Evolutionary conservation across 2,888 invertebrate genomes (phyloP).

Genomic region (Graphium colonna): DNA sequence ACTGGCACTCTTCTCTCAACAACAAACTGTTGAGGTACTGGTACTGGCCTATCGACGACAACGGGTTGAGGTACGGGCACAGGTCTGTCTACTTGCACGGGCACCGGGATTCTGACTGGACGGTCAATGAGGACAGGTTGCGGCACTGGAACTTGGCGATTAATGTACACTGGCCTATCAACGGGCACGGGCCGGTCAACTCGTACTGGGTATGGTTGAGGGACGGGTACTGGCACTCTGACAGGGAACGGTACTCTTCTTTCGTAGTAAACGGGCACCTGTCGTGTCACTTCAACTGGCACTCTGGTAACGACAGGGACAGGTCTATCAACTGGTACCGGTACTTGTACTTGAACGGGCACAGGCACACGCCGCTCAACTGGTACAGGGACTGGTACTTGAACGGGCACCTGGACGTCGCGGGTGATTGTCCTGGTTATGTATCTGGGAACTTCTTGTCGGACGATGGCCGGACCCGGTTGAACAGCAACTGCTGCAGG

Average conservation of each 20-base stretch:
- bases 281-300: slow-evolving; percentile 71
- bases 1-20: slow-evolving; percentile 46
- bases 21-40: slow-evolving; percentile 60
- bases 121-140: slow-evolving; percentile 79
- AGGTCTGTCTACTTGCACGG: slow-evolving; percentile 79
- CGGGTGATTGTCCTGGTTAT: slow-evolving; percentile 70
- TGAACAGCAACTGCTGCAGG: slow-evolving; percentile 26
- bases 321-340: slow-evolving; percentile 74
- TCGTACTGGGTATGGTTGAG: slow-evolving; percentile 80
- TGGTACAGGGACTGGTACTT: slow-evolving; percentile 44
- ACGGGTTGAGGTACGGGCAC: slow-evolving; percentile 50
- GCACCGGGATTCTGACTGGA: slow-evolving; percentile 80
- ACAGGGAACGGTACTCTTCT: slow-evolving; percentile 73
- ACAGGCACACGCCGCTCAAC: slow-evolving; percentile 70
- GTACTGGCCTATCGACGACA: slow-evolving; percentile 46
- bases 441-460: slow-evolving; percentile 68
- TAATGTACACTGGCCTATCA: slow-evolving; percentile 79
- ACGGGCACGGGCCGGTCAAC: slow-evolving; percentile 80
- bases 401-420: slow-evolving; percentile 61
- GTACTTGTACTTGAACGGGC: slow-evolving; percentile 74
- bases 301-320: slow-evolving; percentile 76
- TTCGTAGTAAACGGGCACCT: slow-evolving; percentile 72
- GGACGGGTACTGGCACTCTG: slow-evolving; percentile 74
- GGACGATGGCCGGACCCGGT: slow-evolving; percentile 55
- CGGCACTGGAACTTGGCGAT: slow-evolving; percentile 72